phyloP scores from a whole-genome alignment of 2,888 invertebrate species.

The Diarsia brunnea region DNA sequence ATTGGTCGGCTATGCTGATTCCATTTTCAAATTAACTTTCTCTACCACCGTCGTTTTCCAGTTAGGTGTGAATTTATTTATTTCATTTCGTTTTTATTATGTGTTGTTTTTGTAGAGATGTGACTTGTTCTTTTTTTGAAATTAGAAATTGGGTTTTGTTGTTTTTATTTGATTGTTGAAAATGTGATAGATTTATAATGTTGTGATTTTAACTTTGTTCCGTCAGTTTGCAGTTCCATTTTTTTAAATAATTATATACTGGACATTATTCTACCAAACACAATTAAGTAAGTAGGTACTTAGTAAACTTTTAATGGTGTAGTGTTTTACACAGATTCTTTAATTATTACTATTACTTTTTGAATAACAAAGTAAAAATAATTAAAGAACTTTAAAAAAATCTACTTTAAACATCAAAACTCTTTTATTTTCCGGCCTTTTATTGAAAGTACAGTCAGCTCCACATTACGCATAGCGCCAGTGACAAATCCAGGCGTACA shows the following conservation, averaged over 20 bases:
- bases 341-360: too few relatives aligned
- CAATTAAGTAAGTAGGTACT: not conserved
- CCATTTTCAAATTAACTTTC: constrained; percentile 91
- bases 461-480: constrained; percentile 51
- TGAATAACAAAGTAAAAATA: too few relatives aligned
- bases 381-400: not conserved
- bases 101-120: constrained; percentile 65
- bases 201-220: not conserved
- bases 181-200: not conserved
- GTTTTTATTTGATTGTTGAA: not conserved
- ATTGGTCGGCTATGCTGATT: constrained; percentile 88
- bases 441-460: constrained; percentile 42
- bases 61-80: constrained; percentile 80
- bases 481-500: constrained; percentile 59
- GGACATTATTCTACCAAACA: not conserved
- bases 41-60: constrained; percentile 84
- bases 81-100: constrained; percentile 82
- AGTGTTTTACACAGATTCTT: too few relatives aligned
- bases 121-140: constrained; percentile 49
- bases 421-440: not conserved
- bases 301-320: not conserved
- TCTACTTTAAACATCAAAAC: not conserved
- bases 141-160: not conserved
- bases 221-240: not conserved
- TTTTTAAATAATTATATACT: not conserved